Base-by-base conservation (phyloP, 2,113 vertebrate species). In the Gambusia affinis region DNA sequence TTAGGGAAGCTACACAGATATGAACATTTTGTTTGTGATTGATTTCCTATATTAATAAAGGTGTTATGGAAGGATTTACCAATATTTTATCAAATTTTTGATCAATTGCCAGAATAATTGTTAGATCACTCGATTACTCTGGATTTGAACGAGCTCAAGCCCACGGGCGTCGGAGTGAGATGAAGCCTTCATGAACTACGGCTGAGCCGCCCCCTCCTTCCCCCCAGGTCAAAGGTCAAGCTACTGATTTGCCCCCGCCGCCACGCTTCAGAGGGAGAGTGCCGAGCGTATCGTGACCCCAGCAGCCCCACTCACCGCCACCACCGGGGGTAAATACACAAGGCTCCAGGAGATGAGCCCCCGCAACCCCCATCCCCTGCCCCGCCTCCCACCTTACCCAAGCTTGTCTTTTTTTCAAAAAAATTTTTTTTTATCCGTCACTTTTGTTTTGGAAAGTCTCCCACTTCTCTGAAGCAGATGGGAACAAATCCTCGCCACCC, bases 141-240 rank as follows among this genome's bases (percentile, higher is more conserved):
- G 63, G 22, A 33, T 42, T 12, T 5, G 17, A 64, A 60, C 22
- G 27, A 63, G 12, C 67, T 54, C 65, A 60, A 29, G 47, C 57
- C 37, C 60, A 44, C 78, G 44, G n/a, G 51, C 24, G 33, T 44
- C 57, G 37, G 83, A 37, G 70, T 39, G 42, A 78, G 75, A 90
- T 87, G 82, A 87, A 87, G 89, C 79, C 77, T 90, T 91, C 76
- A 89, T 89, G 83, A 90, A 89, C 84, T 90, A 75, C 64, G 35
- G 60, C 57, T 71, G 47, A 74, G 74, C 37, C 10, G 0, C 35
- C 10, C 35, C 10, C 33, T 35, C 6, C 8, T 8, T 2, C 33
- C 60, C 81, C 81, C 72, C 27, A 29, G 39, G 87, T 85, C 87
- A 89, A 80, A 91, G 91, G 86, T 93, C 90, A 90, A 87, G 87